Evolutionary conservation across 2,113 vertebrate genomes (phyloP).

Genomic region (Craseonycteris thonglongyai): DNA sequence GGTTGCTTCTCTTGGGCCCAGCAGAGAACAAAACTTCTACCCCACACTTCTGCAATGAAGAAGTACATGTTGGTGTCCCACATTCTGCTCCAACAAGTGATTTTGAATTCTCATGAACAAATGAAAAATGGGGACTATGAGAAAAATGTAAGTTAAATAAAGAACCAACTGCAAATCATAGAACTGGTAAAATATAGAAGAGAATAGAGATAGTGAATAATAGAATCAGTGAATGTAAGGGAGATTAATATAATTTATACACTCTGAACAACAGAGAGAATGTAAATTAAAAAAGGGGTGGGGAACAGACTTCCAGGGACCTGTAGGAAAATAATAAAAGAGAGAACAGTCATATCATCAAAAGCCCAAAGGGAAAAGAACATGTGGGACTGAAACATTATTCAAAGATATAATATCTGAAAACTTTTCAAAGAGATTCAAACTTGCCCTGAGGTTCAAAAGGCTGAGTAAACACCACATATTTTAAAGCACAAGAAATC

Average conservation of each 20-base stretch:
- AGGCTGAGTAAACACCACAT: neutral
- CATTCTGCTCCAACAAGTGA: neutral
- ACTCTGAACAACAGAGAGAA: neutral
- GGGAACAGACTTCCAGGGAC: neutral
- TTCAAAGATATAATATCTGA: neutral
- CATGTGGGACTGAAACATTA: neutral
- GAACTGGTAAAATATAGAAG: neutral
- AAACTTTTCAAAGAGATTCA: neutral
- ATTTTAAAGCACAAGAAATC: neutral
- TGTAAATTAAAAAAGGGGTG: neutral
- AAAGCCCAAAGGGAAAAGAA: neutral
- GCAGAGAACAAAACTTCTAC: neutral
- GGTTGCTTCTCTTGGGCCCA: neutral
- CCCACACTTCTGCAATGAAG: neutral
- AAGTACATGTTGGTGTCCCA: neutral
- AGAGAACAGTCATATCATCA: neutral
- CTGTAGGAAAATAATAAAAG: neutral
- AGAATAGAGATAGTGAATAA: neutral
- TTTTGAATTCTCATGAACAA: neutral
- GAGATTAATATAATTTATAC: neutral
- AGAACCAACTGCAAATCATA: neutral
- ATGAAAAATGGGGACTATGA: neutral
- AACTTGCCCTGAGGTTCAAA: neutral
- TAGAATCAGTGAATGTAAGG: neutral
- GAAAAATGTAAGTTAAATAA: neutral